Conservation (phyloP, 2,888 invertebrate species). For the Dioctria linearis region DNA sequence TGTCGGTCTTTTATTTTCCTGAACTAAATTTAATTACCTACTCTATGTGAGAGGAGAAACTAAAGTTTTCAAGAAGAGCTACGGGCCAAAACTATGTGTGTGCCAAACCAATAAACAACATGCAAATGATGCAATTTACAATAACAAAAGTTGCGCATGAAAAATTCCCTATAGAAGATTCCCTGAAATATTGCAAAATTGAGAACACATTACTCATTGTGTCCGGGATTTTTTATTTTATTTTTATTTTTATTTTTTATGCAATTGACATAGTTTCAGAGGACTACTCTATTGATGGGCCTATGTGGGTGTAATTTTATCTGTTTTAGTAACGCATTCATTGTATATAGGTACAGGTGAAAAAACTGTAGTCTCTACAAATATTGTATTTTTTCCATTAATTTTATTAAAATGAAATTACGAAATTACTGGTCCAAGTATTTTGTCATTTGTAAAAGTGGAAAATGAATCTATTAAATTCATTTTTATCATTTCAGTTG, state of each 20-base stretch:
- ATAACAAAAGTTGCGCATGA: conserved; percentile 16
- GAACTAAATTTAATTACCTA: conserved; percentile 28
- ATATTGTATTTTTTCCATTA: not conserved
- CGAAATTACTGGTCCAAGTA: conserved; percentile 19
- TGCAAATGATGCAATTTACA: conserved; percentile 14
- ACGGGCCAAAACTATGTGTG: no score
- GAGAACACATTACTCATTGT: conserved; percentile 15
- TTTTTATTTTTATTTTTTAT: not conserved
- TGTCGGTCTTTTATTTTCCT: conserved; percentile 8
- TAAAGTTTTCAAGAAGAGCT: not conserved
- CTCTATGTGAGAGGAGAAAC: not conserved
- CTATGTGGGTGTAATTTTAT: not conserved
- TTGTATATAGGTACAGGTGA: not conserved
- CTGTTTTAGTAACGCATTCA: conserved; percentile 1
- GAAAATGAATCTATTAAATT: conserved; percentile 3
- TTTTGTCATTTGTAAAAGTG: conserved; percentile 3
- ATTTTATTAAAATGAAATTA: no score
- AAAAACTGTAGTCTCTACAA: not conserved
- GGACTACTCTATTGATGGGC: not conserved
- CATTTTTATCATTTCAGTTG: conserved; percentile 26
- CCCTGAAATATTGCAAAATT: not conserved
- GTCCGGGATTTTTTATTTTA: not conserved
- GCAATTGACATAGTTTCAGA: conserved; percentile 8
- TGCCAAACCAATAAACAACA: not conserved
- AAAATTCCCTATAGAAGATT: conserved; percentile 6